These are phyloP conservation scores for Myiotriccus ornatus DNA, from an alignment of 2,797 vertebrate species.

Conservation along the genomic window DNA sequence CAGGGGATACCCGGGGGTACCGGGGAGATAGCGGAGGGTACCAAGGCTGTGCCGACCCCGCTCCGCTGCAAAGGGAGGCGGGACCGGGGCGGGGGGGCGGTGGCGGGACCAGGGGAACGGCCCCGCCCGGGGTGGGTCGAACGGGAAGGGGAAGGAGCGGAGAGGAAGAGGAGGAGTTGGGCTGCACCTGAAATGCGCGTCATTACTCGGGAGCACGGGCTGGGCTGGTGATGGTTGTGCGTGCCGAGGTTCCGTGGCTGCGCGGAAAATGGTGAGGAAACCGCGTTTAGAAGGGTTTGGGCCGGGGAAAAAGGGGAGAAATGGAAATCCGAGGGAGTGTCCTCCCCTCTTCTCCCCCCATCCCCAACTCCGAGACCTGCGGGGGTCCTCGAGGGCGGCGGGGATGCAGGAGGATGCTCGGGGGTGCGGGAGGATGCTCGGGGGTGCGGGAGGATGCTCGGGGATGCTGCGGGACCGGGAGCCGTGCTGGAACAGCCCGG, in stretches of 20 bases:
- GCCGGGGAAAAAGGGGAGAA: neutral
- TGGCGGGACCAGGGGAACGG: neutral
- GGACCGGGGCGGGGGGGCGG: neutral
- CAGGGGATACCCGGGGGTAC: neutral
- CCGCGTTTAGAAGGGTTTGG: fast-evolving
- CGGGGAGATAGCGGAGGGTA: neutral
- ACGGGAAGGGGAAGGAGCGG: neutral
- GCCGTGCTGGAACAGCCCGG: neutral
- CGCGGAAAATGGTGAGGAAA: neutral
- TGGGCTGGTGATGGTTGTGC: neutral
- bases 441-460: neutral
- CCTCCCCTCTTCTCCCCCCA: too few relatives aligned
- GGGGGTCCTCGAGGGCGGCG: neutral
- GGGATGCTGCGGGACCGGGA: neutral
- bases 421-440: neutral
- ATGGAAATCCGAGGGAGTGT: neutral
- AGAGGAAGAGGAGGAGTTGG: conserved; percentile 13
- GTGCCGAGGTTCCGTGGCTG: neutral
- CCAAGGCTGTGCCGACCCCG: too few relatives aligned
- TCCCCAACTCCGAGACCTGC: too few relatives aligned
- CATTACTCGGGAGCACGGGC: neutral
- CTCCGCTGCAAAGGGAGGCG: neutral
- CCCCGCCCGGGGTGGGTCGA: neutral
- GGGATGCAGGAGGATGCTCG: neutral
- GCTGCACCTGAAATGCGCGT: neutral